Evolutionary conservation across 2,888 invertebrate genomes (phyloP).

Genomic region (Caenorhabditis wallacei): DNA sequence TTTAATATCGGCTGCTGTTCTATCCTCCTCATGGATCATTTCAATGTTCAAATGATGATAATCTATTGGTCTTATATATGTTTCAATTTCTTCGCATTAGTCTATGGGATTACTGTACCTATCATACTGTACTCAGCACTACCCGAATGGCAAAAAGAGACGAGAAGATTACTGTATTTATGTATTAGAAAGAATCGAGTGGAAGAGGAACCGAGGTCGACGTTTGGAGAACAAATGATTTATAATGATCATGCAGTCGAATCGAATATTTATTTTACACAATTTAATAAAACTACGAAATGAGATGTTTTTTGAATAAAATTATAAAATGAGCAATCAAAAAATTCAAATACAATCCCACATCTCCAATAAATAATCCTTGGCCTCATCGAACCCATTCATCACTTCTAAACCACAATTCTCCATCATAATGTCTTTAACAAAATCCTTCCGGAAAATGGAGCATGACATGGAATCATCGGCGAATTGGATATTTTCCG

Average conservation of each 20-base stretch:
- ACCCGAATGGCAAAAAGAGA: constrained; percentile 64
- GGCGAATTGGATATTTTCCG: background rate
- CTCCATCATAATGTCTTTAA: constrained; percentile 27
- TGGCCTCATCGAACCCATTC: constrained; percentile 14
- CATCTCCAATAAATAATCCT: constrained; percentile 20
- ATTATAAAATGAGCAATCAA: background rate
- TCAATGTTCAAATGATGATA: constrained; percentile 22
- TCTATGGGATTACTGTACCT: constrained; percentile 57
- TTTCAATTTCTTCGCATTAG: constrained; percentile 47
- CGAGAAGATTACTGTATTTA: constrained; percentile 28
- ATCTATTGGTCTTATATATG: constrained; percentile 51
- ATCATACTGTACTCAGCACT: constrained; percentile 46
- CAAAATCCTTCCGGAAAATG: background rate
- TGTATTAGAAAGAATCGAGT: constrained; percentile 1
- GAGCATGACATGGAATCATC: constrained; percentile 8
- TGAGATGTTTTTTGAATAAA: background rate
- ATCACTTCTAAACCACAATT: constrained; percentile 23
- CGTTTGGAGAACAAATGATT: constrained; percentile 61
- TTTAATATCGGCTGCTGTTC: constrained; percentile 55
- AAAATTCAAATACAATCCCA: constrained; percentile 22
- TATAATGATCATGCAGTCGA: constrained; percentile 44
- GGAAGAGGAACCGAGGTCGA: constrained; percentile 44
- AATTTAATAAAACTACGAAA: constrained; percentile 37
- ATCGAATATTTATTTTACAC: constrained; percentile 59
- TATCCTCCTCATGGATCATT: constrained; percentile 56